A percentile compares a stretch with the other conserved stretches of the same genome.
Conservation (phyloP, 2,113 vertebrate genomes). For the Alces alces region DNA sequence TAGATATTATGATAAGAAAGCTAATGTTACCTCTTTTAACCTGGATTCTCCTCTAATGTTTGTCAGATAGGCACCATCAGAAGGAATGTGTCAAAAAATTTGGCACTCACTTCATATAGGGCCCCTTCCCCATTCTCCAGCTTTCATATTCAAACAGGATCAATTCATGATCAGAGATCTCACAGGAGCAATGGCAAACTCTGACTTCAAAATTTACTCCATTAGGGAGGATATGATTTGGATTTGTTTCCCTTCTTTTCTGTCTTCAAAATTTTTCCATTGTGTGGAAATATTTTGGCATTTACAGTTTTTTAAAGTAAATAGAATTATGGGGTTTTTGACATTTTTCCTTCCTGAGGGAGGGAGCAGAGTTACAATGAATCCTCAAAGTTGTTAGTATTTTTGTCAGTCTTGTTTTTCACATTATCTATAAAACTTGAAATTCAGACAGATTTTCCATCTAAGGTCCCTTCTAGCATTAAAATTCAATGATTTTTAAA, state of each 20-base stretch:
- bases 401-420: not conserved
- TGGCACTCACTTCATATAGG: not conserved
- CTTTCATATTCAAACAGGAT: not conserved
- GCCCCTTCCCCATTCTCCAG: not conserved
- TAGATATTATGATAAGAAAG: not conserved
- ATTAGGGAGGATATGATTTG: not conserved
- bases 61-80: not conserved
- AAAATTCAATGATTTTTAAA: conserved; percentile 4
- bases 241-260: not conserved
- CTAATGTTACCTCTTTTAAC: not conserved
- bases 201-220: not conserved
- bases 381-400: not conserved
- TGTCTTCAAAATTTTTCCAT: not conserved
- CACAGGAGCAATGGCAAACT: not conserved
- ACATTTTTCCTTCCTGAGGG: not conserved
- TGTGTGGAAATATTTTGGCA: not conserved
- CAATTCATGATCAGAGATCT: not conserved
- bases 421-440: not conserved
- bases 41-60: not conserved
- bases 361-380: not conserved
- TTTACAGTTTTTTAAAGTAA: not conserved
- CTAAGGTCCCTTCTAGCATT: not conserved
- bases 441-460: not conserved
- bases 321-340: not conserved
- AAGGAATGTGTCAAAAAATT: not conserved